Conservation (phyloP, 2,797 vertebrate species). For the Hipposideros larvatus region DNA sequence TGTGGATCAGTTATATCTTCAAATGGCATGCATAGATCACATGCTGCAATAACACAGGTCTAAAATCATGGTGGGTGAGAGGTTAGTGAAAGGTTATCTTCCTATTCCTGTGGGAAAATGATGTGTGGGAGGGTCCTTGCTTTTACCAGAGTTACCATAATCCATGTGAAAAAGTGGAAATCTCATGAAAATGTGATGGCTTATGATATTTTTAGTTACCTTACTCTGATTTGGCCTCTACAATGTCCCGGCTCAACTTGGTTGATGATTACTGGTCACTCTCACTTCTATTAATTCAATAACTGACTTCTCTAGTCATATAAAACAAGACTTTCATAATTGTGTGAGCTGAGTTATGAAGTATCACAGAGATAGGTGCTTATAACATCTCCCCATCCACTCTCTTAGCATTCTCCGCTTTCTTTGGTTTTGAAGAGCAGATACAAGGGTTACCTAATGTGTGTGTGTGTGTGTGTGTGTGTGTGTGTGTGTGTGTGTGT, state of each 20-base stretch:
- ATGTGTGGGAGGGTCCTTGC: background rate
- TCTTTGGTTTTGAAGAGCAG: background rate
- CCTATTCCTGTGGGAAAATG: background rate
- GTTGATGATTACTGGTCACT: background rate
- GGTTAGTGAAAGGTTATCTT: background rate
- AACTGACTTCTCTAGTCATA: background rate
- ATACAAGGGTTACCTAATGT: background rate
- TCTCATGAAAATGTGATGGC: background rate
- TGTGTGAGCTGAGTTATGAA: background rate
- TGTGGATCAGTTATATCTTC: background rate
- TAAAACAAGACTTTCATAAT: conserved; percentile 14
- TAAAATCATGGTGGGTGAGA: background rate
- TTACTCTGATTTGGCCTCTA: background rate
- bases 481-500: background rate
- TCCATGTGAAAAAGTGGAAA: background rate
- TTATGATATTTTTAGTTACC: background rate
- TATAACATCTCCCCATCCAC: background rate
- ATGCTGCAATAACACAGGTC: no score
- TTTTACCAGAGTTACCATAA: background rate
- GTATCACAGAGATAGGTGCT: background rate
- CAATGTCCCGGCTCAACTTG: background rate
- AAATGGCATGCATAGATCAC: background rate
- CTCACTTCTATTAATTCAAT: background rate
- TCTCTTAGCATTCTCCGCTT: background rate
- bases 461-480: background rate